Base-by-base conservation (phyloP, 2,888 invertebrate species). In the Deladenus siricidicola region DNA sequence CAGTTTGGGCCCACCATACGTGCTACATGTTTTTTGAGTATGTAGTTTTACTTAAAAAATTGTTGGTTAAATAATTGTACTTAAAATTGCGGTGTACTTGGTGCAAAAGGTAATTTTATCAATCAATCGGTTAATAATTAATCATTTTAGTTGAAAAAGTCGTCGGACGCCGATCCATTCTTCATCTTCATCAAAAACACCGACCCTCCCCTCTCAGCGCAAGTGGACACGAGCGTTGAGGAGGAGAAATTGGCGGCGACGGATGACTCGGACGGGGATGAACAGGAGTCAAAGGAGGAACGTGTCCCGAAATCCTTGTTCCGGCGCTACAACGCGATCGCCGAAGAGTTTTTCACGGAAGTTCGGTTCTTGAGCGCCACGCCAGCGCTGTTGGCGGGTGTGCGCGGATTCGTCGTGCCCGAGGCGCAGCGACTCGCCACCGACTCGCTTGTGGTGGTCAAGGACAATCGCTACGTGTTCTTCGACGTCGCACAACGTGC, bases 271-370 rank as follows among this genome's bases (percentile, higher is more conserved):
- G 21, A 39, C 19, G n/a, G 34, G 10, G 53, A 53, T 3, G 30
- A 39, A 24, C 14, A 51, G 2, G 53, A 34, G 19, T 19, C 19
- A 24, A 30, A n/a, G 14, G 19, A 30, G 28, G 39, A 28, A 3
- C n/a, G n/a, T n/a, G 39, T 6, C 8, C 45, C 45, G 19, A 23
- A 39, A 19, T 19, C 44, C 6, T 56, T 76, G 44, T 65, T 54
- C 21, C 47, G 60, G 4, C 60, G 72, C n/a, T 74, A 64, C 56
- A 60, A 63, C 8, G 49, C 60, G 8, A 55, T 54, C 10, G 70
- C 75, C 8, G 67, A 70, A n/a, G 30, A 52, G 29, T 57, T 74
- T 17, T 74, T 75, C 54, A 66, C 74, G 4, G 70, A 74, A 47
- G 62, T 66, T 8, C 56, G 70, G 6, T 72, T 73, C 54, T 62